Evolutionary conservation across 2,888 invertebrate species (phyloP), one percentile per base, ranked within the genome.

Genomic region (Mayetiola destructor): DNA sequence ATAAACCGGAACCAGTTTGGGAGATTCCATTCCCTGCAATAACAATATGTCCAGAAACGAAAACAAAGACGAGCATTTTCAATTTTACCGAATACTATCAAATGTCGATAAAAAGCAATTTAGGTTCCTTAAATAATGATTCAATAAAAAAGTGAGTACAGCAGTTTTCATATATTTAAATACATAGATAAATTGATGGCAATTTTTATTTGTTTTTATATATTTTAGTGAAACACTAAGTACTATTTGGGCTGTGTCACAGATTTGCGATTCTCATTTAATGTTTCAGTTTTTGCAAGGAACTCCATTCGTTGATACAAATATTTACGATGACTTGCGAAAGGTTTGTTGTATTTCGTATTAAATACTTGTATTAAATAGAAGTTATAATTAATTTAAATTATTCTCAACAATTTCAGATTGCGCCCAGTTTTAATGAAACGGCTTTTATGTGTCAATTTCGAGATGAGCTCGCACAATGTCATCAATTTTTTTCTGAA

Each of bases 1-100:
- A 84, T 67, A 82, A 80, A 59, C 80, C 84, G 0, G 85, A 83
- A 9, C 72, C 72, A 18, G 70, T 72, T 0, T 71, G 72, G 70
- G 69, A 80, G 73, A 79, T 81, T 62, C 81, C 81, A 1, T 82
- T 81, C 63, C 81, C 81, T 12, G 78, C 81, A 1, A 78, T 81
- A 12, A 81, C 81, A 0, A 74, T 84, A 21, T 84, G 84, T 63
- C 76, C 80, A 10, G 82, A 83, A 69, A 84, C 82, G 1, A 85
- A 85, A 66, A 72, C 80, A 0, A 73, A 77, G 62, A 80, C 81
- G 65, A 73, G 73, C 0, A 69, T 75, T 40, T 84, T 80, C 65
- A 84, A 84, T 68, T 84, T 79, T 60, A 82, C 82, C 0, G 68
- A 78, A 29, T 71, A 74, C 10, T 20, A 40, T 40, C 18, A 20